Base-by-base conservation (phyloP, 2,797 vertebrate genomes). In the Mus caroli region DNA sequence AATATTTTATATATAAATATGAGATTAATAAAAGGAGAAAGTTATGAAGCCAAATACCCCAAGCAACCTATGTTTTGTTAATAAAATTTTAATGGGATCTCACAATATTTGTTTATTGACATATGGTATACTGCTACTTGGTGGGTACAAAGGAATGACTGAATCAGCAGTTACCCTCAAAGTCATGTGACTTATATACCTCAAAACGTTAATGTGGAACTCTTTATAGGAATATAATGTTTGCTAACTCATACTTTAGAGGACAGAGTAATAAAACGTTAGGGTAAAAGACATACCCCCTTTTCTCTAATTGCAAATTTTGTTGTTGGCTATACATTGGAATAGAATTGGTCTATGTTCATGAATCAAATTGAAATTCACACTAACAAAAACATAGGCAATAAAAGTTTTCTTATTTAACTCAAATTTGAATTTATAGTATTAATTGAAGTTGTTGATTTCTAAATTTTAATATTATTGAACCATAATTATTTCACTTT, bases 261-360 rank as follows among this genome's bases (percentile, higher is more conserved):
- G 92, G 11, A 83, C 54, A 91, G 24, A 56, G 28, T 75, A 79
- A 84, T 91, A 92, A 88, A 96, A 90, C 37, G 17, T 69, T 89
- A 58, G 7, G 87, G 22, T 85, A 92, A 92, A 96, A 92, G 20
- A 5, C 12, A 19, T 28, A 1, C 11, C 11, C 67, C 34, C 90
- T 80, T 69, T 43, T 4, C 4, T 87, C 19, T 92, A 13, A 96
- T 88, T 96, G 91, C 86, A 69, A 40, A 84, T 76, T 5, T 84
- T 96, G 6, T 82, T 82, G 58, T 79, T 93, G 87, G 22, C 60
- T 52, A 5, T 60, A 75, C 24, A 95, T 20, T 80, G 28, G 91
- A 83, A 91, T 77, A 17, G 10, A 22, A 20, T 88, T 83, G 12
- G 26, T 40, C 24, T 22, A 62, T 91, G 40, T 28, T 90, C 3